These are phyloP conservation scores for Oikopleura albicans DNA, from an alignment of 23 tunicate genomes.

Conservation along the genomic window DNA sequence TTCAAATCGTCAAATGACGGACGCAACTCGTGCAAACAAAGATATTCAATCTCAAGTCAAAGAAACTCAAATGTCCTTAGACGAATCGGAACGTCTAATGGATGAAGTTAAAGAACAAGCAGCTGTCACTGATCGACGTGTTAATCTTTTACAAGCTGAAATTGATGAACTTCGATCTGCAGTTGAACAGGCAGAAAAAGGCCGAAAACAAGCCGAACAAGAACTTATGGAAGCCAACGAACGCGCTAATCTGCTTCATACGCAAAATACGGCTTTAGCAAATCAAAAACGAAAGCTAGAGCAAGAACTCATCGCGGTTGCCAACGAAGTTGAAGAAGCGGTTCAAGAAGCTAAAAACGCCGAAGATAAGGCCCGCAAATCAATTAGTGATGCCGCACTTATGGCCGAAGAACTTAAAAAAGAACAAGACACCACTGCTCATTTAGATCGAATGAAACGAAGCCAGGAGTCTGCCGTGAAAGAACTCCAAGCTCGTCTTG, in stretches of 20 bases:
- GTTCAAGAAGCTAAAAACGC: too few relatives aligned
- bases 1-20: conserved; percentile 64
- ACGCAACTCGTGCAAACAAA: conserved; percentile 52
- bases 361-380: too few relatives aligned
- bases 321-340: conserved; percentile 67
- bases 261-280: too few relatives aligned
- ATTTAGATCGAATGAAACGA: conserved; percentile 83
- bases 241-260: too few relatives aligned
- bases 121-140: too few relatives aligned
- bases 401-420: too few relatives aligned
- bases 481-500: conserved; percentile 83
- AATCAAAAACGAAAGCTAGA: too few relatives aligned
- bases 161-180: conserved; percentile 66
- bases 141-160: conserved; percentile 54
- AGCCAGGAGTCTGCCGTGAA: conserved; percentile 78
- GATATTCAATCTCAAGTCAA: not conserved
- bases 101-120: conserved; percentile 78
- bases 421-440: conserved; percentile 85
- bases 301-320: conserved; percentile 48
- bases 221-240: too few relatives aligned
- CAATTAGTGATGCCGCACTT: too few relatives aligned
- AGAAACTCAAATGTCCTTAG: conserved; percentile 64
- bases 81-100: conserved; percentile 35
- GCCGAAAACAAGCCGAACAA: too few relatives aligned
- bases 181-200: conserved; percentile 83